Evolutionary conservation across 2,113 vertebrate genomes (phyloP).

Genomic region (Xiphophorus couchianus): DNA sequence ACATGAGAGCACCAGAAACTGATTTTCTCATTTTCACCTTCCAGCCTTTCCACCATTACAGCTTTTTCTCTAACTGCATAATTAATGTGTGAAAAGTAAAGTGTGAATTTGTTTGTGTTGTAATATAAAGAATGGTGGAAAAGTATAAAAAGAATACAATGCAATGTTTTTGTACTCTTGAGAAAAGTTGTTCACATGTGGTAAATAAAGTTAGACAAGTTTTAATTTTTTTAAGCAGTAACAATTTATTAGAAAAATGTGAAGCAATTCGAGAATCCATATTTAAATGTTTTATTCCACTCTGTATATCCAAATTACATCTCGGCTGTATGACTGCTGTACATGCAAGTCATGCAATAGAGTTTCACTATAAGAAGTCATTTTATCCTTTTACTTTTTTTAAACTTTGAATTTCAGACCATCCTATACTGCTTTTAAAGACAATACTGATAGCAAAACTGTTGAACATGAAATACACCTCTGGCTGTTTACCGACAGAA

Average conservation of each 20-base stretch:
- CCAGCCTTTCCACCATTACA: constrained; percentile 74
- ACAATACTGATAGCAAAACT: neutral
- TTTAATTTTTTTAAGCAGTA: neutral
- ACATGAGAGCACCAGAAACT: constrained; percentile 69
- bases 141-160: constrained; percentile 54
- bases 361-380: neutral
- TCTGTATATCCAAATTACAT: neutral
- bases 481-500: too few species aligned
- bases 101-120: constrained; percentile 84
- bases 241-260: neutral
- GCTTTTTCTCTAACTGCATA: constrained; percentile 83
- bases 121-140: constrained; percentile 72
- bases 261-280: neutral
- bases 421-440: too few species aligned
- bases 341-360: neutral
- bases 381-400: too few species aligned
- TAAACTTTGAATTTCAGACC: too few species aligned
- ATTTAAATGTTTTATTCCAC: neutral
- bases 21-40: constrained; percentile 86
- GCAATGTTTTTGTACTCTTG: constrained; percentile 50
- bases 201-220: neutral
- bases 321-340: neutral
- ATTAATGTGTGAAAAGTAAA: constrained; percentile 81
- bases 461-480: neutral
- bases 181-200: constrained; percentile 8